A percentile compares a stretch with the other conserved stretches of the same genome.
These are phyloP conservation scores for Arizona elegans DNA, from an alignment of 2,113 vertebrate species.

Conservation along the genomic window DNA sequence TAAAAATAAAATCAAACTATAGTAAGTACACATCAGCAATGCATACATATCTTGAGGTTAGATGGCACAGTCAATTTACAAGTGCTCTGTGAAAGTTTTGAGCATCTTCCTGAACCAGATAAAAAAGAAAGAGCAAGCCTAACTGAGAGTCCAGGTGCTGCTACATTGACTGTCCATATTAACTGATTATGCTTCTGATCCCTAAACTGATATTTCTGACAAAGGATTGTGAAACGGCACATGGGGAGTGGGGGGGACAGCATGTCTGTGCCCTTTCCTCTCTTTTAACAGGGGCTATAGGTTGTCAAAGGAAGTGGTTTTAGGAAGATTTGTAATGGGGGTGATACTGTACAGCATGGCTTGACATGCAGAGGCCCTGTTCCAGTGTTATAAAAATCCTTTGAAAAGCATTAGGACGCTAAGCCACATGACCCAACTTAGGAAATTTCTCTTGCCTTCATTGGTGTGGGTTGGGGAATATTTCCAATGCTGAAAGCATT, in stretches of 20 bases:
- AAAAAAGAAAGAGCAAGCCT: neutral
- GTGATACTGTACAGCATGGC: neutral
- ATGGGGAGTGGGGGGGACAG: neutral
- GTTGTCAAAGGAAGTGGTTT: neutral
- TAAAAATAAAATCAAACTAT: neutral
- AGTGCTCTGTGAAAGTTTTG: neutral
- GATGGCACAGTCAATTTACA: neutral
- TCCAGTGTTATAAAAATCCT: neutral
- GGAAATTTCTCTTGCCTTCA: neutral
- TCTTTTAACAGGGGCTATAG: neutral
- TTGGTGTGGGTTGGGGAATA: neutral
- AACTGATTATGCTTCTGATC: neutral
- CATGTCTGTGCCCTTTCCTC: neutral
- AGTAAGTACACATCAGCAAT: neutral
- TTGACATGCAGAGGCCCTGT: neutral
- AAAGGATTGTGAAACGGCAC: neutral
- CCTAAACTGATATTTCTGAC: neutral
- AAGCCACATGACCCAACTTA: neutral
- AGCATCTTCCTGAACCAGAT: neutral
- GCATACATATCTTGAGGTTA: neutral
- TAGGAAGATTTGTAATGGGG: neutral
- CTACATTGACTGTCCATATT: neutral
- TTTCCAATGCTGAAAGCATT: slow-evolving; percentile 5
- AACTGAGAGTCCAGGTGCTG: neutral
- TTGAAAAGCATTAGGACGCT: neutral